Evolutionary conservation across 2,113 vertebrate species (phyloP), one percentile per base, ranked within the genome.

Genomic region (Cephalopterus ornatus): DNA sequence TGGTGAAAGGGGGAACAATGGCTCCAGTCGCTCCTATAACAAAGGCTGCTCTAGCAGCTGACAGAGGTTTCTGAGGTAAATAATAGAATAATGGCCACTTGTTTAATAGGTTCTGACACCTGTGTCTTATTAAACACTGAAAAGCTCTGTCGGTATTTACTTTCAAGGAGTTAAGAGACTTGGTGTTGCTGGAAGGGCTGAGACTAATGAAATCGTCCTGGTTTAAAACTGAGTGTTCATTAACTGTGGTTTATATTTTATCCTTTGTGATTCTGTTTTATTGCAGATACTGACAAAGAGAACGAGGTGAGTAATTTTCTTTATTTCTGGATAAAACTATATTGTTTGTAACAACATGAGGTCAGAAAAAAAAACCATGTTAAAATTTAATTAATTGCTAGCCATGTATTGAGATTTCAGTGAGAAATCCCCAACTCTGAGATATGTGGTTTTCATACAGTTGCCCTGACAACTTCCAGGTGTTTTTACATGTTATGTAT

Each of bases 261-360:
- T 53, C 52, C 84, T 77, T 46, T n/a, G 19, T 89, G 13, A 37
- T 71, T 91, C 50, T 93, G 83, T 81, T 93, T 87, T 37, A 17
- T 89, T 94, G 23, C 77, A 96, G 93, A 58, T 62, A 91, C 76
- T 89, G 86, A 37, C 19, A 7, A 76, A 13, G 3, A 46, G 20
- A 11, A 71, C 20, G 88, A 91, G 65, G 96, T 96, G 59, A 96
- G 93, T 80, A 32, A 72, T 46, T 76, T 67, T 86, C 33, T 92
- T 71, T 71, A 47, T 58, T 81, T 80, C 49, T 59, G 11, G 19
- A 39, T 85, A 66, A 79, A 82, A 74, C 52, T 4, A 71, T 4
- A 18, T 21, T 28, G 27, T 30, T 90, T 80, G 24, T 42, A 59
- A 39, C 13, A n/a, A 50, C 5, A 56, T 3, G 9, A 46, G 30